Percentiles rank a stretch among this genome's conserved stretches.
Conservation (phyloP, 2,113 vertebrate species). For the Todiramphus chloris region DNA sequence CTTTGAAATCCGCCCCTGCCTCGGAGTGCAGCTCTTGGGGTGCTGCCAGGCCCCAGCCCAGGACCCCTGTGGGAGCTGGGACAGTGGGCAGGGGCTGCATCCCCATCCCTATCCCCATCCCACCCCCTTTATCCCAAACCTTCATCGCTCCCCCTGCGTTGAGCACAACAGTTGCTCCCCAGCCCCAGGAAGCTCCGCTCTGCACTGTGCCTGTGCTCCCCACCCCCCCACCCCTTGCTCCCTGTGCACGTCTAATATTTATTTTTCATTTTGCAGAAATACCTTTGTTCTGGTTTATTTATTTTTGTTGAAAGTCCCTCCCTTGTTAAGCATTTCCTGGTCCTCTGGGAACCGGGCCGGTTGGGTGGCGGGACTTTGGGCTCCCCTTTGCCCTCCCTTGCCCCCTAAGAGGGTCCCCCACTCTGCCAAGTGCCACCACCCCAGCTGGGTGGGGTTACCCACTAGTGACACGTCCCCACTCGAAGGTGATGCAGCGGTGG, state of each 20-base stretch:
- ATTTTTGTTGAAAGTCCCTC: constrained; percentile 5
- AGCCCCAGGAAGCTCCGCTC: background rate
- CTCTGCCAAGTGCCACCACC: background rate
- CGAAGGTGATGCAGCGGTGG: background rate
- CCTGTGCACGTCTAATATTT: background rate
- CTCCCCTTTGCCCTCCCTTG: background rate
- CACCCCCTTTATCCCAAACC: background rate
- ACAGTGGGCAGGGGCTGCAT: background rate
- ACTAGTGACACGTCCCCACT: accelerated
- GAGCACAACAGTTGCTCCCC: background rate
- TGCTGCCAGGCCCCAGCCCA: background rate
- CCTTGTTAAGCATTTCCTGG: constrained; percentile 30
- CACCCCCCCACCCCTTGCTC: background rate
- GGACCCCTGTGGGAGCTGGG: background rate
- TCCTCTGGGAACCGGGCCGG: accelerated
- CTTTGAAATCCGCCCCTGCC: background rate
- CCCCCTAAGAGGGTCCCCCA: background rate
- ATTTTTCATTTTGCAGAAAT: background rate
- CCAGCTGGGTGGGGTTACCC: background rate
- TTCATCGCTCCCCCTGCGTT: accelerated
- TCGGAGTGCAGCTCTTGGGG: background rate
- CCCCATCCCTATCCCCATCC: background rate
- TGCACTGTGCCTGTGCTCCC: accelerated
- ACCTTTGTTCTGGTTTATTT: constrained; percentile 34
- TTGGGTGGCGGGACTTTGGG: background rate